These are phyloP conservation scores for Anarhynchus alexandrinus DNA, from an alignment of 2,113 vertebrate genomes.

Conservation along the genomic window DNA sequence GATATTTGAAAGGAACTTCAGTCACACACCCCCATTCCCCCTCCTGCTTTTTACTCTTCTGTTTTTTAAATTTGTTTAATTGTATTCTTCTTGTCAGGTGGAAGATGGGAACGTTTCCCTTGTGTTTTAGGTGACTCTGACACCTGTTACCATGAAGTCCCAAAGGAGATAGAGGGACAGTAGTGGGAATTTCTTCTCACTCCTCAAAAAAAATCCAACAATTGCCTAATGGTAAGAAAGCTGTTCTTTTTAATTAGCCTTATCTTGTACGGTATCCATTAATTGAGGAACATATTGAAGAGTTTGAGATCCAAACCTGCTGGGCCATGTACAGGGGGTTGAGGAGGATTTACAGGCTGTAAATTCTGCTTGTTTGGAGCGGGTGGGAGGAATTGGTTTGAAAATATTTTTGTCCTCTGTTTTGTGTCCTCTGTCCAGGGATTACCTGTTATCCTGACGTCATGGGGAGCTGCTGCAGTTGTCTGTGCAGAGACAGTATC, in stretches of 20 bases:
- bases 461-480: constrained; percentile 99
- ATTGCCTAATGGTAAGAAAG: constrained; percentile 84
- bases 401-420: neutral
- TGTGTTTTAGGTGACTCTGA: constrained; percentile 45
- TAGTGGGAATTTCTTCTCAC: constrained; percentile 74
- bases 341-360: neutral
- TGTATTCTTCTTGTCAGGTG: constrained; percentile 50
- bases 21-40: neutral
- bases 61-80: neutral
- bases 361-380: neutral
- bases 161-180: constrained; percentile 79
- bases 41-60: neutral
- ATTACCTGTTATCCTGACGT: constrained; percentile 82
- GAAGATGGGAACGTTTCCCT: constrained; percentile 47
- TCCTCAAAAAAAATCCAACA: constrained; percentile 13
- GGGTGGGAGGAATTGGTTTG: neutral
- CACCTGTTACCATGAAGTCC: constrained; percentile 78
- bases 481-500: constrained; percentile 90
- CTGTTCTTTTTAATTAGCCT: neutral
- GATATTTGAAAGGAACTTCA: neutral
- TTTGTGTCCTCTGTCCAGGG: constrained; percentile 69
- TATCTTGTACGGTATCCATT: fast-evolving
- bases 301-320: neutral
- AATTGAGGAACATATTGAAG: neutral
- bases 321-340: neutral